Conservation (phyloP, 2,113 vertebrate species). For the Paracanthobrama guichenoti region DNA sequence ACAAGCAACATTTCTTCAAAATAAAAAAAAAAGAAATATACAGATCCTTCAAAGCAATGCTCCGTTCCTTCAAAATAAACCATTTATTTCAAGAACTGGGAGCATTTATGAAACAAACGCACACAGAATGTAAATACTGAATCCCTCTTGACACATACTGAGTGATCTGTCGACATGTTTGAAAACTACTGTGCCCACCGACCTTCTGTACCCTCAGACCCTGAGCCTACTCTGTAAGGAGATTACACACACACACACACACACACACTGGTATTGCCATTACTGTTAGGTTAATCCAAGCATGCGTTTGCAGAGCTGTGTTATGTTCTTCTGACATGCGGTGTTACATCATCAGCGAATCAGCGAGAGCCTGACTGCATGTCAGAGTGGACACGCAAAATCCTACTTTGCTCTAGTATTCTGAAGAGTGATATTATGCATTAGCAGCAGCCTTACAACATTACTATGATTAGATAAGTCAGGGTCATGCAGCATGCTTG, state of each 20-base stretch:
- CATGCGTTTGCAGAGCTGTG: conserved; percentile 56
- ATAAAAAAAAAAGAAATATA: background rate
- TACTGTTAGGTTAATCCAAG: conserved; percentile 73
- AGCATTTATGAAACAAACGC: background rate
- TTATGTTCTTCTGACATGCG: conserved; percentile 61
- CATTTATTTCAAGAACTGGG: background rate
- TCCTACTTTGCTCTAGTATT: background rate
- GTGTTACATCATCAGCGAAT: background rate
- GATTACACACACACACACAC: conserved; percentile 59
- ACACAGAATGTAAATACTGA: background rate
- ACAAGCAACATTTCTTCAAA: background rate
- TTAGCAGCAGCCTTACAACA: conserved; percentile 1
- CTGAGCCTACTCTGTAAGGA: conserved; percentile 64
- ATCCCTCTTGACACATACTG: background rate
- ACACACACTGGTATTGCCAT: conserved; percentile 59
- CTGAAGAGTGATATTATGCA: conserved; percentile 43
- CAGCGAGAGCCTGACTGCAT: background rate
- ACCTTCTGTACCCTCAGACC: conserved; percentile 52
- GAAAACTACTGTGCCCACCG: conserved; percentile 7
- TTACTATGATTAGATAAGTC: conserved; percentile 48
- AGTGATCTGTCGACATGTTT: conserved; percentile 22
- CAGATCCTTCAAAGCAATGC: background rate
- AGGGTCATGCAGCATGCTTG: background rate
- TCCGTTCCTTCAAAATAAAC: background rate
- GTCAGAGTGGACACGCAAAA: background rate